Conservation (phyloP, 2,113 vertebrate genomes). For the Aptenodytes forsteri region DNA sequence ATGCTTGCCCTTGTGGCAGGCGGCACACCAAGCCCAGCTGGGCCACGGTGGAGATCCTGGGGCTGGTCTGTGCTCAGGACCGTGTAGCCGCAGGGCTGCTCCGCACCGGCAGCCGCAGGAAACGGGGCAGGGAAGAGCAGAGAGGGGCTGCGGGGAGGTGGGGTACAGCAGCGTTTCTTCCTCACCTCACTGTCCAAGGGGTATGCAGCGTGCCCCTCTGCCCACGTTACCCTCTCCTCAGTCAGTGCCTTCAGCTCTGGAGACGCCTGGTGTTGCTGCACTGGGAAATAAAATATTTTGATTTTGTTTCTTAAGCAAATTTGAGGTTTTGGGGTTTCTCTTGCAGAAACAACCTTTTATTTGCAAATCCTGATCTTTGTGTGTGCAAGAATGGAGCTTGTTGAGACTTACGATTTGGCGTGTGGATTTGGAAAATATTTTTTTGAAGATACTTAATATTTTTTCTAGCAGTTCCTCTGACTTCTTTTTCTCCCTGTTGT, state of each 20-base stretch:
- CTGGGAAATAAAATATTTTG: constrained; percentile 45
- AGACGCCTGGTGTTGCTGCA: background rate
- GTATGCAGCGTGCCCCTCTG: background rate
- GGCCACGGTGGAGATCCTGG: background rate
- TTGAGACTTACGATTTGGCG: background rate
- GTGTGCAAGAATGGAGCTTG: background rate
- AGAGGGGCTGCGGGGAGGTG: background rate
- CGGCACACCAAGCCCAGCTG: fast-evolving
- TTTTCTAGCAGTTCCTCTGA: background rate
- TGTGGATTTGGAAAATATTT: background rate
- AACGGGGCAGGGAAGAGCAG: background rate
- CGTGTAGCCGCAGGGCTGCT: no score
- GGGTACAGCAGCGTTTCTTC: background rate
- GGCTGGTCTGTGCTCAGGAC: background rate
- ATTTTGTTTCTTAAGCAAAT: constrained; percentile 57
- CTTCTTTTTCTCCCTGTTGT: background rate
- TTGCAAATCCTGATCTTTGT: background rate
- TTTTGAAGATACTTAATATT: background rate
- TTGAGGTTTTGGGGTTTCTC: constrained; percentile 65
- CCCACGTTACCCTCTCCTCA: background rate
- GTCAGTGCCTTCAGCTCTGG: background rate
- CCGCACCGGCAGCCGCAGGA: background rate
- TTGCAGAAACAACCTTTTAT: constrained; percentile 43
- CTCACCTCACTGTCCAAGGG: fast-evolving
- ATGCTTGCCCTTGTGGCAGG: background rate